phyloP scores from a whole-genome alignment of 2,797 vertebrate genomes.

The Xyrichtys novacula region DNA sequence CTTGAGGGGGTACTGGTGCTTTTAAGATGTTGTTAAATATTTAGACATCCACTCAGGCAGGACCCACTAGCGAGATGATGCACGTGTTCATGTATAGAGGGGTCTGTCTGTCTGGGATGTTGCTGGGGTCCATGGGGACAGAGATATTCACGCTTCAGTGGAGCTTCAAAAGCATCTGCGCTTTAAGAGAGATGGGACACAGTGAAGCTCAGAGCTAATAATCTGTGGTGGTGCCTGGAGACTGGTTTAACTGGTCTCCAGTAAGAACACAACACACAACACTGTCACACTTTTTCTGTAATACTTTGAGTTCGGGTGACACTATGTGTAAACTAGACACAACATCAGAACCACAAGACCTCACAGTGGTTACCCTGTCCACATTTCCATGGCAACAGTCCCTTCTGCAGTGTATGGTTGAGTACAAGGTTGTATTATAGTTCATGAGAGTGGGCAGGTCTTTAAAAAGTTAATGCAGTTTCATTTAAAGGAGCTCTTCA shows the following conservation, averaged over 20 bases:
- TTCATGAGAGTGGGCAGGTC: neutral
- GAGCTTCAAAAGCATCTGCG: conserved; percentile 63
- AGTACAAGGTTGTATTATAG: conserved; percentile 4
- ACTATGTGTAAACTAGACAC: neutral
- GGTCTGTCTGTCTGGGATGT: conserved; percentile 61
- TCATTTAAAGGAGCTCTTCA: neutral
- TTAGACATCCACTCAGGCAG: conserved; percentile 63
- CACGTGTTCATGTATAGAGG: conserved; percentile 42
- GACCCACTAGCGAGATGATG: conserved; percentile 47
- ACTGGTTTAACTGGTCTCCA: conserved; percentile 17
- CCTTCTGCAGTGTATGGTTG: neutral
- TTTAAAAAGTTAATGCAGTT: neutral
- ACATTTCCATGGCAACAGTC: conserved; percentile 21
- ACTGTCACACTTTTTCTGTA: neutral
- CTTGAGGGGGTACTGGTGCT: conserved; percentile 21
- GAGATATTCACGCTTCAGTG: conserved; percentile 63
- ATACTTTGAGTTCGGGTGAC: conserved; percentile 1
- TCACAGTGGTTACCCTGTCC: neutral
- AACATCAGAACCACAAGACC: conserved; percentile 5
- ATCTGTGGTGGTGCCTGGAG: conserved; percentile 37
- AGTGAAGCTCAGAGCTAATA: conserved; percentile 36
- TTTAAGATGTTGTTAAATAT: conserved; percentile 79
- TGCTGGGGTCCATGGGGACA: conserved; percentile 51
- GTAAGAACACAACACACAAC: neutral
- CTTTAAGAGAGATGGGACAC: conserved; percentile 47